Percentiles rank a stretch among this genome's conserved stretches.
These are phyloP conservation scores for Oncorhynchus masou DNA, from an alignment of 2,113 vertebrate genomes.

Conservation along the genomic window DNA sequence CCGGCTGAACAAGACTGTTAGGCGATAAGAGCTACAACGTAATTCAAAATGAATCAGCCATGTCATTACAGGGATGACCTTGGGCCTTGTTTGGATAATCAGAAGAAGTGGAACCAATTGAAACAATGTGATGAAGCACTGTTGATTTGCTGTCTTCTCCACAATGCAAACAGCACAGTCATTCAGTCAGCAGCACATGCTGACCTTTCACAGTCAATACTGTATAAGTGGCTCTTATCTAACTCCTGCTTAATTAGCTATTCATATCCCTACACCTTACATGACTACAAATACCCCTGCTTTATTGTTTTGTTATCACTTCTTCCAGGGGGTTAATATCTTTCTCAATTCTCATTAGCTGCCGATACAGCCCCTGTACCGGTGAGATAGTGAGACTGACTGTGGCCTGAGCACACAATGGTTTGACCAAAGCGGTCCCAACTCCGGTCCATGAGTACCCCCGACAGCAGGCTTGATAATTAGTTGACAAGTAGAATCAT, in stretches of 20 bases:
- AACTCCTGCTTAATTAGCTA: conserved; percentile 52
- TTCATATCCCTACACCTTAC: conserved; percentile 43
- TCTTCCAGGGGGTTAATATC: conserved; percentile 37
- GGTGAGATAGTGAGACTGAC: conserved; percentile 25
- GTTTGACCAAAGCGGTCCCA: background rate
- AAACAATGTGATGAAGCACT: background rate
- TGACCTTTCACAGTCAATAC: conserved; percentile 40
- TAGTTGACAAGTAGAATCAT: too few relatives aligned
- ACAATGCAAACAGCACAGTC: conserved; percentile 1
- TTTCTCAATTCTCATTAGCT: conserved; percentile 51
- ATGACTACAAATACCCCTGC: conserved; percentile 46
- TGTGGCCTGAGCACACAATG: conserved; percentile 14
- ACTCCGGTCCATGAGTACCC: too few relatives aligned
- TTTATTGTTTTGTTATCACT: conserved; percentile 54
- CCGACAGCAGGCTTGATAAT: too few relatives aligned
- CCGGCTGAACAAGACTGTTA: background rate
- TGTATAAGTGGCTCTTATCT: conserved; percentile 44
- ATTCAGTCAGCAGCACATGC: conserved; percentile 16
- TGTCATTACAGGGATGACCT: background rate
- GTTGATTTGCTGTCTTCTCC: conserved; percentile 1
- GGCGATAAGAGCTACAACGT: background rate
- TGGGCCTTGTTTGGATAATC: background rate
- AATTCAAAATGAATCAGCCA: background rate
- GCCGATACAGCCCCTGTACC: conserved; percentile 18
- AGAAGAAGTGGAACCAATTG: too few relatives aligned